Evolutionary conservation across 2,113 vertebrate genomes (phyloP).

Genomic region (Semicossyphus pulcher): DNA sequence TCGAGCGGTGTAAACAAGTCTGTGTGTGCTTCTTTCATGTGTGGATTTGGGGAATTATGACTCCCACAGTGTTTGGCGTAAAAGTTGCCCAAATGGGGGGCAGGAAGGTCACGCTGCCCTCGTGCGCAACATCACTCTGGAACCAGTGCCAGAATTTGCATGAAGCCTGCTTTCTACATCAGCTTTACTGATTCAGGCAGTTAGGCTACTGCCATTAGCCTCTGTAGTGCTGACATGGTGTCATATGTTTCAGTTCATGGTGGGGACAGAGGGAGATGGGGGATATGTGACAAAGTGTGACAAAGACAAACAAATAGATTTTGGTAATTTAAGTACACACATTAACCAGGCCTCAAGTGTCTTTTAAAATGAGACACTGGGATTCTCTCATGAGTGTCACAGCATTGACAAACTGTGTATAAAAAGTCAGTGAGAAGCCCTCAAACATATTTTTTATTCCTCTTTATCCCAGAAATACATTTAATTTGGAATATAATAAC

Average conservation of each 20-base stretch:
- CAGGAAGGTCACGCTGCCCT: conserved; percentile 57
- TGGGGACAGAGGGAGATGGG: conserved; percentile 9
- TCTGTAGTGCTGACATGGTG: conserved; percentile 12
- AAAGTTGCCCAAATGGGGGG: conserved; percentile 64
- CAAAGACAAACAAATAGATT: too few species aligned
- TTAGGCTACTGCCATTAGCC: conserved; percentile 7
- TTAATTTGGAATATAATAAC: conserved; percentile 2
- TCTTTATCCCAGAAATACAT: neutral
- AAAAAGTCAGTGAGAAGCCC: too few species aligned
- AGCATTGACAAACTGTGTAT: conserved; percentile 10
- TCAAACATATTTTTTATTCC: neutral
- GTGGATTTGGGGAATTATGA: conserved; percentile 14
- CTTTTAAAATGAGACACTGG: too few species aligned
- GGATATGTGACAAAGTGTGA: neutral
- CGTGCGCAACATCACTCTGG: conserved; percentile 58
- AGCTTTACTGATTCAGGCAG: too few species aligned
- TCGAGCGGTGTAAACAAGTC: conserved; percentile 24
- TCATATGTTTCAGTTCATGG: conserved; percentile 29
- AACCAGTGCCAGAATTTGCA: conserved; percentile 34
- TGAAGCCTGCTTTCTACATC: conserved; percentile 28
- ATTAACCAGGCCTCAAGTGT: neutral
- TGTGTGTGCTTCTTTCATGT: conserved; percentile 5
- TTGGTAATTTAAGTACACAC: neutral
- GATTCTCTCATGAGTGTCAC: conserved; percentile 21
- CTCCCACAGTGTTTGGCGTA: conserved; percentile 33